Conservation (phyloP, 2,888 invertebrate genomes). For the Eristalis tenax region DNA sequence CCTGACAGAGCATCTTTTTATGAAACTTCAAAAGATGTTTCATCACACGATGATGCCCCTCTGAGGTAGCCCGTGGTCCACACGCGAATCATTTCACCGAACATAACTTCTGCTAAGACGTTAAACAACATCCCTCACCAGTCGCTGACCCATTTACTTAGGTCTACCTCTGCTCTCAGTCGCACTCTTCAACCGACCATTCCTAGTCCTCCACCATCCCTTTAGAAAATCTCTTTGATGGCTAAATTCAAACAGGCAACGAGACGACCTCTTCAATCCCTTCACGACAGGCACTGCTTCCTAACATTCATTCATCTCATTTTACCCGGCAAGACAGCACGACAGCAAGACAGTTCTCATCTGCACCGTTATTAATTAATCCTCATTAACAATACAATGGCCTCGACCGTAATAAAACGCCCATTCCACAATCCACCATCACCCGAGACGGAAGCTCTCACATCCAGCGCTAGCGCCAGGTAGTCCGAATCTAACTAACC, state of each 20-base stretch:
- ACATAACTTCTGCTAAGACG: too few relatives aligned
- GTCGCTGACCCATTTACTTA: too few relatives aligned
- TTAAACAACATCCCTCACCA: too few relatives aligned
- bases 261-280: not conserved
- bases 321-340: not conserved
- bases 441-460: not conserved
- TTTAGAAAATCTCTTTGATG: not conserved
- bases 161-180: too few relatives aligned
- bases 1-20: too few relatives aligned
- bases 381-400: constrained; percentile 60
- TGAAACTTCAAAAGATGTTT: too few relatives aligned
- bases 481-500: constrained; percentile 17
- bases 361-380: constrained; percentile 52
- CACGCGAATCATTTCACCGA: too few relatives aligned
- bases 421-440: constrained; percentile 12
- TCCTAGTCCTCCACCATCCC: not conserved
- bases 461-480: constrained; percentile 12
- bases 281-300: not conserved
- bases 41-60: too few relatives aligned
- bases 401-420: constrained; percentile 25
- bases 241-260: not conserved
- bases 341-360: constrained; percentile 2
- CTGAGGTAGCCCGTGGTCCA: too few relatives aligned
- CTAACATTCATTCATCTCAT: not conserved
- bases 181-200: too few relatives aligned